A percentile compares a stretch with the other conserved stretches of the same genome.
phyloP scores from a whole-genome alignment of 2,888 invertebrate genomes.

The Brachyptera risi region DNA sequence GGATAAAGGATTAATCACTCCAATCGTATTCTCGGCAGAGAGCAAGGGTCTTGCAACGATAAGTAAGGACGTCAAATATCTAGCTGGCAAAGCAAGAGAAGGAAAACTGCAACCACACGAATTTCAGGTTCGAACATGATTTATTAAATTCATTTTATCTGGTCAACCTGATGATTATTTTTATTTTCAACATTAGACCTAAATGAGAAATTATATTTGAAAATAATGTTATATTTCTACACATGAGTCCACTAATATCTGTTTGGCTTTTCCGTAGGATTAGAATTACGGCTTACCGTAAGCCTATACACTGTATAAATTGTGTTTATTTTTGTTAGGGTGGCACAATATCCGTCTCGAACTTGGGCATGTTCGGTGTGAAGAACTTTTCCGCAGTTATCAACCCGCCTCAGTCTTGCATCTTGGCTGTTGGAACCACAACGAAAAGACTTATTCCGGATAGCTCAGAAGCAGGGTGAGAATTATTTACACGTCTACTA shows the following conservation, averaged over 20 bases:
- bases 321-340: slow-evolving; percentile 52
- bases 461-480: slow-evolving; percentile 72
- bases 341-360: slow-evolving; percentile 91
- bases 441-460: slow-evolving; percentile 70
- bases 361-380: slow-evolving; percentile 92
- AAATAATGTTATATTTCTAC: not conserved
- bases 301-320: not conserved
- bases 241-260: no score
- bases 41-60: slow-evolving; percentile 84
- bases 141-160: no score
- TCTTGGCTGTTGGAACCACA: slow-evolving; percentile 80
- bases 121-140: slow-evolving; percentile 73
- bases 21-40: slow-evolving; percentile 90
- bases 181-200: not conserved
- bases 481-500: slow-evolving; percentile 25
- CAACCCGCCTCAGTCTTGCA: slow-evolving; percentile 93
- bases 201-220: no score
- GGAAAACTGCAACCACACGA: slow-evolving; percentile 89
- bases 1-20: slow-evolving; percentile 91
- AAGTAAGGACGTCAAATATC: slow-evolving; percentile 67
- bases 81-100: slow-evolving; percentile 83
- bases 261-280: not conserved
- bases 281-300: no score
- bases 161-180: no score
- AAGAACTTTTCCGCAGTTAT: slow-evolving; percentile 90